A percentile compares a stretch with the other conserved stretches of the same genome.
phyloP scores from a whole-genome alignment of 2,888 invertebrate genomes.

The Bruchidius siliquastri region DNA sequence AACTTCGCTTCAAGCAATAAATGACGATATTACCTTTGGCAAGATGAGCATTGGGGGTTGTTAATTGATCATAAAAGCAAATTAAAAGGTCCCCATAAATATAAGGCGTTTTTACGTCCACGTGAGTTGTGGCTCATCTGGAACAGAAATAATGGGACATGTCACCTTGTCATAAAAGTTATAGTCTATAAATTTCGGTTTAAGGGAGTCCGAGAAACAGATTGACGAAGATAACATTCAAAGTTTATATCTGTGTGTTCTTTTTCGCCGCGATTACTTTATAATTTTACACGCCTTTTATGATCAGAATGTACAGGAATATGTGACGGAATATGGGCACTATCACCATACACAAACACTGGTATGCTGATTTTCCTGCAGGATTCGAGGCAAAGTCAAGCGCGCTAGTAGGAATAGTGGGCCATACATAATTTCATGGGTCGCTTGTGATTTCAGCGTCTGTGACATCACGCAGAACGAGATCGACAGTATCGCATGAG shows the following conservation, averaged over 20 bases:
- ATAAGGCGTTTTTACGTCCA: not conserved
- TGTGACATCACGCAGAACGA: too few species aligned
- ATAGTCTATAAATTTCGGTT: slow-evolving; percentile 42
- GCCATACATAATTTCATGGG: too few species aligned
- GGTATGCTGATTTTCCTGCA: too few species aligned
- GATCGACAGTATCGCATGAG: too few species aligned
- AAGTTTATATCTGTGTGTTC: not conserved
- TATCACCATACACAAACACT: too few species aligned
- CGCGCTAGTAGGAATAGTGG: too few species aligned
- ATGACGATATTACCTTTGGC: not conserved
- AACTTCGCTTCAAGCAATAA: not conserved
- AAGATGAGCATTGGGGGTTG: not conserved
- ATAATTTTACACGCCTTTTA: not conserved
- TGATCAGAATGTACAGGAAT: not conserved
- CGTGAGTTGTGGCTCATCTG: not conserved
- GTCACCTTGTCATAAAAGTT: slow-evolving; percentile 41
- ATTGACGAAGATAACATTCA: not conserved
- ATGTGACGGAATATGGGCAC: not conserved
- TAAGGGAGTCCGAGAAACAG: slow-evolving; percentile 14
- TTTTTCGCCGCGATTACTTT: not conserved
- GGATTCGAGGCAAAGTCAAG: too few species aligned
- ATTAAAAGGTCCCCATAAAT: not conserved
- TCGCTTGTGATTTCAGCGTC: too few species aligned
- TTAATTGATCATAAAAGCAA: not conserved
- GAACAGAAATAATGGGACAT: slow-evolving; percentile 37